These are phyloP conservation scores for Lithosia quadra DNA, from an alignment of 2,888 invertebrate genomes.

Conservation along the genomic window DNA sequence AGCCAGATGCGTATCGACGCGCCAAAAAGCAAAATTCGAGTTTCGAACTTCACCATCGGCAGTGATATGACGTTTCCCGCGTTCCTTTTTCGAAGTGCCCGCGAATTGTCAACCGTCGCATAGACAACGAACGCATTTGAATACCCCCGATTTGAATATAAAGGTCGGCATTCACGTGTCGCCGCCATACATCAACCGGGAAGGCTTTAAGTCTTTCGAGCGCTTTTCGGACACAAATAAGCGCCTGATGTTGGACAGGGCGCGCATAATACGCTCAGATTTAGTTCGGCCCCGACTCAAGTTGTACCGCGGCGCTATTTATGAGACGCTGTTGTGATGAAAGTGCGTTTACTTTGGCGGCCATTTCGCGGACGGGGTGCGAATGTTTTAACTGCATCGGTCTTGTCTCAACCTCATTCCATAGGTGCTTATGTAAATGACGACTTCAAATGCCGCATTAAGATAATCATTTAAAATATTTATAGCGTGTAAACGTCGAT, in stretches of 20 bases:
- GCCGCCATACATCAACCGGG: conserved; percentile 82
- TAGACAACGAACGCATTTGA: conserved; percentile 84
- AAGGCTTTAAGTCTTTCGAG: conserved; percentile 84
- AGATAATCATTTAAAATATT: conserved; percentile 81
- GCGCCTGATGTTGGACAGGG: conserved; percentile 79
- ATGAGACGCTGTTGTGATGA: conserved; percentile 64
- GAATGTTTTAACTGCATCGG: conserved; percentile 64
- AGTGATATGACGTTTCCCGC: conserved; percentile 82
- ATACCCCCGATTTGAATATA: conserved; percentile 85
- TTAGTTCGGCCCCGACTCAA: conserved; percentile 55
- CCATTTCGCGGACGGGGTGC: conserved; percentile 65
- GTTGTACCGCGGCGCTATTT: conserved; percentile 59
- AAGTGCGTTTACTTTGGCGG: conserved; percentile 62
- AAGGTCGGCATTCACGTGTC: conserved; percentile 83
- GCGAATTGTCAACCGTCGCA: conserved; percentile 83
- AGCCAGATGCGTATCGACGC: conserved; percentile 84
- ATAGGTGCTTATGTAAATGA: conserved; percentile 67
- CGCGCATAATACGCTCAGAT: conserved; percentile 73
- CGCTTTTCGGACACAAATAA: conserved; percentile 86
- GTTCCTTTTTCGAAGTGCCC: conserved; percentile 82
- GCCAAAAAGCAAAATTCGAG: conserved; percentile 77
- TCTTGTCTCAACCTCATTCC: conserved; percentile 53
- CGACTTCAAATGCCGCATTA: conserved; percentile 70
- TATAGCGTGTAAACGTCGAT: conserved; percentile 83
- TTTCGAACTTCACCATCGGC: conserved; percentile 61